Evolutionary conservation across 2,888 invertebrate genomes (phyloP).

Genomic region (Pammene aurita): DNA sequence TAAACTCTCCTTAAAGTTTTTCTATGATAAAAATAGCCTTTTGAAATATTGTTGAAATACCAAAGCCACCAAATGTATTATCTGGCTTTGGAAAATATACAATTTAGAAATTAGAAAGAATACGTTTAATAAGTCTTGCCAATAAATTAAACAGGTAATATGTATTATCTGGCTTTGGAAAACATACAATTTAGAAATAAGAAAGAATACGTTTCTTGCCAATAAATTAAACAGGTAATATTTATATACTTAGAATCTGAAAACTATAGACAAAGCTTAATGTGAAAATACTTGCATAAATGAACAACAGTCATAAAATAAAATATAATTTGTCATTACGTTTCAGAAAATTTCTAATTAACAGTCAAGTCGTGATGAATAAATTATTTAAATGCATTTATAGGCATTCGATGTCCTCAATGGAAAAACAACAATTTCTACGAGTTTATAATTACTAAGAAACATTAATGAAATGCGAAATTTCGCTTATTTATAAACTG

Average conservation of each 20-base stretch:
- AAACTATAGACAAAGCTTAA: neutral
- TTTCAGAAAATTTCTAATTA: constrained; percentile 37
- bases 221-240: no score
- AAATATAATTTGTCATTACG: constrained; percentile 45
- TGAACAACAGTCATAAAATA: constrained; percentile 46
- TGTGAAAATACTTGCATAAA: neutral
- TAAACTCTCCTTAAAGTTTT: no score
- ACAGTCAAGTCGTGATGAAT: constrained; percentile 12
- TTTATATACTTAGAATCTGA: neutral
- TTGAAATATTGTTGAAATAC: no score
- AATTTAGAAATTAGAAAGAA: no score
- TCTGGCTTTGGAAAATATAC: no score
- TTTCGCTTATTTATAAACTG: constrained; percentile 14
- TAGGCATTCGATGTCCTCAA: neutral
- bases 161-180: no score
- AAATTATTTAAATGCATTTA: constrained; percentile 21
- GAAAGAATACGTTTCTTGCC: no score
- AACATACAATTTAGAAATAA: no score
- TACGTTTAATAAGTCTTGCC: no score
- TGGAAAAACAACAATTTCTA: constrained; percentile 23
- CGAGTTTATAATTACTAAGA: constrained; percentile 12
- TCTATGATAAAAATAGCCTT: no score
- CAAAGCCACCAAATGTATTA: no score
- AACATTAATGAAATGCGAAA: constrained; percentile 17
- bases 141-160: no score